A percentile compares a stretch with the other conserved stretches of the same genome.
Conservation (phyloP, 2,888 invertebrate genomes). For the Drosophila falleni region DNA sequence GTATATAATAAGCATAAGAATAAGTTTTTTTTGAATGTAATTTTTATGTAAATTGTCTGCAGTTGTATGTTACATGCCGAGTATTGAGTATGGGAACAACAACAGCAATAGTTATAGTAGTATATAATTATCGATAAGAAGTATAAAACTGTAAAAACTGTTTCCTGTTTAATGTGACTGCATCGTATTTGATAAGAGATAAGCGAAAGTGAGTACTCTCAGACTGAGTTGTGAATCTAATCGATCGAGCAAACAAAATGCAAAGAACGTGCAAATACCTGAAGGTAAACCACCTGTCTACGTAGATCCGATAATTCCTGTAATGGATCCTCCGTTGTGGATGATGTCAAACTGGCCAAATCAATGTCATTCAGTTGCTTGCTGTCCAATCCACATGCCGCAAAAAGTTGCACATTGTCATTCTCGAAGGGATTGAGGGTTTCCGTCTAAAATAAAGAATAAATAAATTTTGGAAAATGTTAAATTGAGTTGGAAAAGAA, state of each 20-base stretch:
- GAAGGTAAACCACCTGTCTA: conserved; percentile 92
- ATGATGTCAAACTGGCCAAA: conserved; percentile 87
- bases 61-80: conserved; percentile 21
- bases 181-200: conserved; percentile 43
- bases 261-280: conserved; percentile 86
- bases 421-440: conserved; percentile 95
- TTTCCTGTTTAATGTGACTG: conserved; percentile 51
- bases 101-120: conserved; percentile 22
- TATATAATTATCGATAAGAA: conserved; percentile 10
- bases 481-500: no score
- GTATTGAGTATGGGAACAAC: conserved; percentile 14
- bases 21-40: no score
- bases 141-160: conserved; percentile 27
- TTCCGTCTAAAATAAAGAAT: conserved; percentile 88
- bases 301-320: conserved; percentile 92
- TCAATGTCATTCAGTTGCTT: conserved; percentile 86
- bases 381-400: conserved; percentile 86
- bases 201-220: conserved; percentile 48
- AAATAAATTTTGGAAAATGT: not conserved
- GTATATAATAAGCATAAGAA: conserved; percentile 24
- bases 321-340: conserved; percentile 86
- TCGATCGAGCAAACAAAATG: conserved; percentile 77
- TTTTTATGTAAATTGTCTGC: conserved; percentile 6
- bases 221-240: conserved; percentile 45
- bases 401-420: conserved; percentile 89